Evolutionary conservation across 2,113 vertebrate genomes (phyloP), one percentile per base, ranked within the genome.

Genomic region (Dromas ardeola): DNA sequence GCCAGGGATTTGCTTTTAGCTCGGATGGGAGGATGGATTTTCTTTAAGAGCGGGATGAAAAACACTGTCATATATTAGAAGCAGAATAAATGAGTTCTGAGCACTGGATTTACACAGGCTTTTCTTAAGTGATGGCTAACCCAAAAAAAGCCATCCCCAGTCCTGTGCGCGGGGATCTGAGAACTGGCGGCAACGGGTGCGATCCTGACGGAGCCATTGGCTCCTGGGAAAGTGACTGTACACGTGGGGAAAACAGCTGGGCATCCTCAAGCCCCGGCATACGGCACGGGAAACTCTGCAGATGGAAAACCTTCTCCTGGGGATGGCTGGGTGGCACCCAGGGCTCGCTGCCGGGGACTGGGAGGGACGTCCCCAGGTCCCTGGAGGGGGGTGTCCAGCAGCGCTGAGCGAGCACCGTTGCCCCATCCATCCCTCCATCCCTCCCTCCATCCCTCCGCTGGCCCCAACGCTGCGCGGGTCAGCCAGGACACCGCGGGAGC

Each of bases 1-100:
- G 81, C 74, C 5, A 0, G 81, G 90, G 96, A 95, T 96, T 96
- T 95, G 94, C 69, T 86, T 78, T 89, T 53, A 91, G 78, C 73
- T 43, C 32, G 29, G 32, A 8, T 22, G 78, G 38, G 80, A 87
- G 84, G 81, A 79, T 38, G 81, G 93, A 94, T 95, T 86, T 94
- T 77, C 71, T 72, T 70, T 67, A 82, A 88, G 55, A 88, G 70
- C 50, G 12, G 88, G 65, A 77, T 72, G 87, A 70, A 90, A 94
- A 91, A 85, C 81, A 72, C 45, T 69, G 32, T 73, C 86, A 42
- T 86, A 69, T 62, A 82, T 83, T 88, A 85, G 76, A 77, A 82
- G 55, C 34, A 40, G 82, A 83, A 88, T 82, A 90, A 90, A 93
- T 5, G 4, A 42, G 58, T 90, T 52, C 50, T 62, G 76, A 86